Percentiles rank a stretch among this genome's conserved stretches.
phyloP scores from a whole-genome alignment of 2,113 vertebrate species.

The Pelusios castaneus region DNA sequence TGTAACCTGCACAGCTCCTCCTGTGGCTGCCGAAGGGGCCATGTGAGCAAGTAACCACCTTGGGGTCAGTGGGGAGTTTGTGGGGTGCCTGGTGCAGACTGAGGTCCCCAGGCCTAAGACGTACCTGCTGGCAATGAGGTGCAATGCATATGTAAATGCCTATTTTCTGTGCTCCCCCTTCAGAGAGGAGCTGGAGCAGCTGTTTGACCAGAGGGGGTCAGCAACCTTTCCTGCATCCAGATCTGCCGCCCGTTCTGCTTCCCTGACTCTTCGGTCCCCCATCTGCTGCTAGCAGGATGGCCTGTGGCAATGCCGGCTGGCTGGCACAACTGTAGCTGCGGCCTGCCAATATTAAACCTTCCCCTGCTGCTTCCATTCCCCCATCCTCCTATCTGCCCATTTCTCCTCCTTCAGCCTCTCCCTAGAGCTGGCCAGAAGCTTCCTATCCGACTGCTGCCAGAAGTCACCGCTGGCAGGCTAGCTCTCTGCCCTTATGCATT shows the following conservation, averaged over 20 bases:
- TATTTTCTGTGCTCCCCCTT: neutral
- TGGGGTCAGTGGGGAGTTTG: neutral
- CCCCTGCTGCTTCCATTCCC: neutral
- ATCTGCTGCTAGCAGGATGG: neutral
- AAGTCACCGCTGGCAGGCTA: neutral
- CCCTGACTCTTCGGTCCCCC: neutral
- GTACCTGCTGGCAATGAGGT: neutral
- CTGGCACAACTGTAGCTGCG: neutral
- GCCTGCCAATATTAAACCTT: neutral
- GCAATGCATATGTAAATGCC: neutral
- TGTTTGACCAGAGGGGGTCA: neutral
- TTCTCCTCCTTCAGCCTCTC: neutral
- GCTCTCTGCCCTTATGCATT: neutral
- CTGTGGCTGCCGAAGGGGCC: neutral
- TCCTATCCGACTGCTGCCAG: neutral
- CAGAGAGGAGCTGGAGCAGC: neutral
- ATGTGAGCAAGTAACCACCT: neutral
- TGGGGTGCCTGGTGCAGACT: neutral
- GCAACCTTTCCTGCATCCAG: neutral
- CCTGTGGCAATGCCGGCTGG: neutral
- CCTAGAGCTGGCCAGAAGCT: neutral
- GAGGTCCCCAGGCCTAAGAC: neutral
- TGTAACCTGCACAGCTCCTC: neutral
- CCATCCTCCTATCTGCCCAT: neutral
- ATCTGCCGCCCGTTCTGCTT: neutral